Evolutionary conservation across 2,797 vertebrate species (phyloP).

Genomic region (Eremophila alpestris): DNA sequence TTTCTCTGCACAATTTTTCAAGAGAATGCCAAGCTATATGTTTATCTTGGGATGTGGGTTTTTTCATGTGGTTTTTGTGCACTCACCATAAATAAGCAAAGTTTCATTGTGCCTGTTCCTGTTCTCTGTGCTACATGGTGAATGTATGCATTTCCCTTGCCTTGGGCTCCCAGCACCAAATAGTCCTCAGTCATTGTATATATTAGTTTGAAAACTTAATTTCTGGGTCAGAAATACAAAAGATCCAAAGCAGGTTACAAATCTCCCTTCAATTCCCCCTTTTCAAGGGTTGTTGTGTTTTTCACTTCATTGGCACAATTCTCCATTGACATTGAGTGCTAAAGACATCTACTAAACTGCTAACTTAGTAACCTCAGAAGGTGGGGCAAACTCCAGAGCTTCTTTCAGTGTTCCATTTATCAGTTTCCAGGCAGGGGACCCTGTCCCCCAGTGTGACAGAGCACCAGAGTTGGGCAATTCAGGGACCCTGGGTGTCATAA

Average conservation of each 20-base stretch:
- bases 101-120: neutral
- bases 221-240: neutral
- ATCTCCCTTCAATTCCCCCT: neutral
- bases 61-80: neutral
- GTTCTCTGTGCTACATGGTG: neutral
- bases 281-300: neutral
- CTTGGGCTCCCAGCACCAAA: neutral
- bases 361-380: neutral
- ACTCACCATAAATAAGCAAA: neutral
- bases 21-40: accelerated
- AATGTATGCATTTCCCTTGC: neutral
- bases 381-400: neutral
- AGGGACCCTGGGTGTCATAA: neutral
- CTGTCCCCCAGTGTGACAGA: neutral
- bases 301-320: neutral
- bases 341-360: neutral
- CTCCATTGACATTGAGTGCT: neutral
- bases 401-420: neutral
- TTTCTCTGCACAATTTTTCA: neutral
- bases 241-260: neutral
- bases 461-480: neutral
- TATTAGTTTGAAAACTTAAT: neutral
- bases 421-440: neutral
- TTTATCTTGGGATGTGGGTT: neutral
- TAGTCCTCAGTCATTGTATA: accelerated